Conservation (phyloP, 2,888 invertebrate genomes). For the Pycnomerus fuliginosus region DNA sequence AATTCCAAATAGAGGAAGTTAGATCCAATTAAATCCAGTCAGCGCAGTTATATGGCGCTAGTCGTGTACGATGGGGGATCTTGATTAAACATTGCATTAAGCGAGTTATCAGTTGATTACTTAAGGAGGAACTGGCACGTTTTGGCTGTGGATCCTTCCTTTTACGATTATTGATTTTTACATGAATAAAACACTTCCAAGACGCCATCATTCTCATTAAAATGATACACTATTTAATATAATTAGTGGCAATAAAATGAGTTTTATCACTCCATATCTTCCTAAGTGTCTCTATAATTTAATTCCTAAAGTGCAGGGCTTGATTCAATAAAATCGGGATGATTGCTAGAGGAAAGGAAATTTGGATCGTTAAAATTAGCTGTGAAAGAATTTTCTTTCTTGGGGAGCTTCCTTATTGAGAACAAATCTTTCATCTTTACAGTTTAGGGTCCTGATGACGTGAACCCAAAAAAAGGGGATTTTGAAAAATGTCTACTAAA, state of each 20-base stretch:
- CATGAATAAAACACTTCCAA: constrained; percentile 11
- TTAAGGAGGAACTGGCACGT: constrained; percentile 22
- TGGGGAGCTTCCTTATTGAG: no score
- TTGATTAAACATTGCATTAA: constrained; percentile 44
- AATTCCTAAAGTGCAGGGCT: neutral
- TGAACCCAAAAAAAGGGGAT: no score
- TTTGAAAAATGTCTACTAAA: no score
- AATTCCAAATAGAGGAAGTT: constrained; percentile 34
- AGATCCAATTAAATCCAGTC: constrained; percentile 41
- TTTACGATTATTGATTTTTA: constrained; percentile 22
- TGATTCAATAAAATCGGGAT: no score
- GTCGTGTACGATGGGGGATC: constrained; percentile 15
- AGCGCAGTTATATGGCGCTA: constrained; percentile 25
- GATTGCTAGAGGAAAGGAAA: no score
- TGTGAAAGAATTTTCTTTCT: no score
- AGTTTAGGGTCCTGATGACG: no score
- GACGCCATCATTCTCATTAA: constrained; percentile 17
- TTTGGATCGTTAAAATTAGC: no score
- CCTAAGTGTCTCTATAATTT: no score
- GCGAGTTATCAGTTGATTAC: constrained; percentile 41
- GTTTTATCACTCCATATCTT: constrained; percentile 3
- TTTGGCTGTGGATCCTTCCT: constrained; percentile 14
- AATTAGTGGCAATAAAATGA: constrained; percentile 6
- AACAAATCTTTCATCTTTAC: no score
- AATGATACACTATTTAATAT: constrained; percentile 10